Evolutionary conservation across 1,140 invertebrate species (phyloP), one percentile per base, ranked within the genome.

Genomic region (Sycobia sp.): DNA sequence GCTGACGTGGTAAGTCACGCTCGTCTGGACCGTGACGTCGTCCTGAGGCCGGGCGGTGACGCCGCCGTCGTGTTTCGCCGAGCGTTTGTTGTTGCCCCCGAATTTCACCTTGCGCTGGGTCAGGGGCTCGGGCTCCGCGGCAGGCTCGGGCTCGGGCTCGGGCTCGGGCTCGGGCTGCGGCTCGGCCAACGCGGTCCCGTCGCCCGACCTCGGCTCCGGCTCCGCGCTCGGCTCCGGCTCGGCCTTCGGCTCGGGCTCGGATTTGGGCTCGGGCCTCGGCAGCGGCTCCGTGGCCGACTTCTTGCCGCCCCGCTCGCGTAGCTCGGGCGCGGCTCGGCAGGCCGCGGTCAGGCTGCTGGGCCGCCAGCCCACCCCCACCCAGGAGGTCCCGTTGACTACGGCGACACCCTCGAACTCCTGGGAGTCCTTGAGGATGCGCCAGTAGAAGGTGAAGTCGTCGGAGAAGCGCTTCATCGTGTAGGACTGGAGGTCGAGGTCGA

Each of bases 361-460:
- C 66, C 92, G 80, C 92, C 92, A 94, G 10, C 93, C 93, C 10
- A 95, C 41, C 64, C 89, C 94, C n/a, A 90, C 88, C 84, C 94
- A 97, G 13, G 90, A 91, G 1, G 89, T 91, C 1, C 91, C 87
- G 69, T 95, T 94, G 5, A 91, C 91, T 22, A 91, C 85, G 69
- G 95, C 85, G 1, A 95, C 86, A 16, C 95, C 84, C 79, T 97
- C 94, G 7, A 97, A 81, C 81, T 96, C 94, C 25, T 87, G 86
- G 13, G 88, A 84, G 25, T 92, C 89, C 76, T 89, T 87, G 22
- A 96, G 70, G 34, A 95, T 85, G 36, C 91, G 84, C 91, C 93
- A 95, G 75, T 93, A 93, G 22, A 96, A 79, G 3, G 86, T 84
- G 72, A 91, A 90, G 50, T 90, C 85, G 1, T 87, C 82, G 11